A percentile compares a stretch with the other conserved stretches of the same genome.
phyloP scores from a whole-genome alignment of 1,140 invertebrate genomes.

The Orchesella cincta region DNA sequence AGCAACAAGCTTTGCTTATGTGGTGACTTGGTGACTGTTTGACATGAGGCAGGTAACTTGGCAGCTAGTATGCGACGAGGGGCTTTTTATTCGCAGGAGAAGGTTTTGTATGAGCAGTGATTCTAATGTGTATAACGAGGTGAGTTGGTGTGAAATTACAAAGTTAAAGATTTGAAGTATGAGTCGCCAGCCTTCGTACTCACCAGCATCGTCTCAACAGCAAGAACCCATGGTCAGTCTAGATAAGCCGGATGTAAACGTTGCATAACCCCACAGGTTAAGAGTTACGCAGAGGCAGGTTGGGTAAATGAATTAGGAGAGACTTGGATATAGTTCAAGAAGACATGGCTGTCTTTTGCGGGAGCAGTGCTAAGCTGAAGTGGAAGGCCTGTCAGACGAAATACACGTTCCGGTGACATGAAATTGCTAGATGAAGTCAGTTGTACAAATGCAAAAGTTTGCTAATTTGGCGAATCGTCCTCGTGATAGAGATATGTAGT shows the following conservation, averaged over 20 bases:
- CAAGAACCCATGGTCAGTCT: background rate
- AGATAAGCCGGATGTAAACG: background rate
- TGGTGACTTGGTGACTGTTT: background rate
- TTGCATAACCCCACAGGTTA: conserved; percentile 48
- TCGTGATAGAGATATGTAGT: background rate
- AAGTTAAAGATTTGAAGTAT: background rate
- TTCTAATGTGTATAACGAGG: background rate
- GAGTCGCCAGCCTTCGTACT: conserved; percentile 10
- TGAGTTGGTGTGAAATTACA: background rate
- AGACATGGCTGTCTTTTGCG: conserved; percentile 90
- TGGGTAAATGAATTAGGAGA: conserved; percentile 80
- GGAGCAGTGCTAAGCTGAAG: conserved; percentile 91
- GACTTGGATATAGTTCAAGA: conserved; percentile 91
- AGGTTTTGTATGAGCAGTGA: background rate
- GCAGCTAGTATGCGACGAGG: background rate
- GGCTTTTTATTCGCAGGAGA: background rate
- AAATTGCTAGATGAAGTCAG: conserved; percentile 68
- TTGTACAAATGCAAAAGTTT: conserved; percentile 26
- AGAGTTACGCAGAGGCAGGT: conserved; percentile 76
- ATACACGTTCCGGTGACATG: conserved; percentile 68
- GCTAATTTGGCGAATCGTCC: background rate
- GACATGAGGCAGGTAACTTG: background rate
- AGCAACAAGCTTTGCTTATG: too few relatives aligned
- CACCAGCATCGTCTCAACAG: conserved; percentile 26
- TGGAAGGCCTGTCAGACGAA: conserved; percentile 73